Base-by-base conservation (phyloP, 2,113 vertebrate species). In the Hydrochoerus hydrochaeris region DNA sequence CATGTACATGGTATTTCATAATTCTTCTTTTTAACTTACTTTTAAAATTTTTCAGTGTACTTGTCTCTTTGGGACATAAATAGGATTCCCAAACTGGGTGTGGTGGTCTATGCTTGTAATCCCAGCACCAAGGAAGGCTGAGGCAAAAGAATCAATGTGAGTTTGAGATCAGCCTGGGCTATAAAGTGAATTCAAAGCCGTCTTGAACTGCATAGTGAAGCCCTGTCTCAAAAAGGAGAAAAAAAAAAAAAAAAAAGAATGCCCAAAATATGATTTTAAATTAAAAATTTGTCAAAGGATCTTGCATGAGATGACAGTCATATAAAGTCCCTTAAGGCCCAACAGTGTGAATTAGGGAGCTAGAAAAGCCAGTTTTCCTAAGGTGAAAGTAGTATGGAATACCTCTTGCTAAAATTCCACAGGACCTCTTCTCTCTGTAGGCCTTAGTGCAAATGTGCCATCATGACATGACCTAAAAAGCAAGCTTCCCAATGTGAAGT, bases 201-300 rank as follows among this genome's bases (percentile, higher is more conserved):
- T 2, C 35, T 35, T n/a, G 67, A 69, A 69, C 67, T n/a, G 67
- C 67, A 69, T 19, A 69, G 67, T 20, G 35, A 69, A 38, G n/a
- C 67, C 17, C 7, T n/a, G 35, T 69, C 67, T 69, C 35, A n/a
- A 69, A 69, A 69, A 19, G n/a, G n/a, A n/a, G n/a, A n/a, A n/a
- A n/a, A 67, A 14, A 35, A 67, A 32, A 67, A 14, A 67, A 19
- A 69, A 69, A 6, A n/a, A 69, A 19, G 13, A 9, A n/a, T 63
- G 35, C 32, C 32, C 41, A 91, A 80, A 75, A 41, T 81, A 44
- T 90, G 57, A 20, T 71, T 82, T 92, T 90, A 52, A 97, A 75
- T 20, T 77, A 46, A 77, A 85, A 83, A 41, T 78, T 16, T 10
- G 52, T 82, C 57, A 8, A 24, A 65, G 78, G 16, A 10, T 63